Base-by-base conservation (phyloP, 2,113 vertebrate species). In the Acanthisitta chloris region DNA sequence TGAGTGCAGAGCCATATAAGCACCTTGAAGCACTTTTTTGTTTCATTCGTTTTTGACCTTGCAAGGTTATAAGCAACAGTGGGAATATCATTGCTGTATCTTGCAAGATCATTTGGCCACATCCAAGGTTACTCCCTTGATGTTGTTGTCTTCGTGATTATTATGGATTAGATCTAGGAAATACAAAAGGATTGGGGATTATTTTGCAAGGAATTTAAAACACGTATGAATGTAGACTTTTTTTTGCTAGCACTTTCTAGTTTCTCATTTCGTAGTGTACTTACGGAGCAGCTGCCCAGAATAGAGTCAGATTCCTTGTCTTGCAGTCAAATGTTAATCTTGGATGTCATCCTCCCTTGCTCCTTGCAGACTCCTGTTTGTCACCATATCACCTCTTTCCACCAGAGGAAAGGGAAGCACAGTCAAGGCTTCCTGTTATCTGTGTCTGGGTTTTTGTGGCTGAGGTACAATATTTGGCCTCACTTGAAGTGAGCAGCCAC, bases 321-420 rank as follows among this genome's bases (percentile, higher is more conserved):
- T 69, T 76, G 49, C 40, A 48, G 8, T 26, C 33, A 38, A 14
- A 26, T 10, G 0, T 48, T 29, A 8, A 36, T 64, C 29, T 42
- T 1, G 0, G 7, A 8, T 70, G 14, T 42, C 29, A 9, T 34
- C 42, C 10, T 49, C 45, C n/a, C 17, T 38, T 33, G 18, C 43
- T 66, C 36, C 52, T 45, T 67, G 46, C 34, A 84, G 33, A 10
- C 11, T 54, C n/a, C 12, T 28, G 4, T 42, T 62, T 81, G 34
- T 81, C 72, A 9, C 18, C 0, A 0, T 14, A 3, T 58, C 7
- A 0, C 38, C 11, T 6, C 40, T 34, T 49, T 46, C 21, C 23
- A n/a, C 6, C 42, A 34, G 23, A 70, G 54, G 14, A 43, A 29
- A 12, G 51, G 34, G 21, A 45, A 61, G 25, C 17, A 17, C 5